These are phyloP conservation scores for Papilio demoleus DNA, from an alignment of 2,888 invertebrate species.

Conservation along the genomic window DNA sequence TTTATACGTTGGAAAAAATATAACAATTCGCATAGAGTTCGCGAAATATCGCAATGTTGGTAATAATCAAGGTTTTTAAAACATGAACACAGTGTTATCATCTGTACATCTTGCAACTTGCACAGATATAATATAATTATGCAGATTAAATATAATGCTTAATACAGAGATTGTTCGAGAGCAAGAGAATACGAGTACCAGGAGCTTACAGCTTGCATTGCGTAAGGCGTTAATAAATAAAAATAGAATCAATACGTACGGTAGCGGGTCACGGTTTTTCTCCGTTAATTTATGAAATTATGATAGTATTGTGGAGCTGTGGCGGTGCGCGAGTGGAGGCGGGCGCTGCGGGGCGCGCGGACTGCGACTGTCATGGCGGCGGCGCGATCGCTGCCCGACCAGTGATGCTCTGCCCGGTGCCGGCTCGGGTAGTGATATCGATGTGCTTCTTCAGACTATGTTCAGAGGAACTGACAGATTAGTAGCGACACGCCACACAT, in stretches of 20 bases:
- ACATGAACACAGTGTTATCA: slow-evolving; percentile 8
- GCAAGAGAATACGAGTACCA: background rate
- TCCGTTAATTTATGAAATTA: slow-evolving; percentile 41
- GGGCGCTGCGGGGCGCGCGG: slow-evolving; percentile 48
- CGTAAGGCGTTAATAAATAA: slow-evolving; percentile 34
- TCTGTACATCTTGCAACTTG: slow-evolving; percentile 10
- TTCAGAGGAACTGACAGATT: background rate
- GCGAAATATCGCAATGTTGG: no score
- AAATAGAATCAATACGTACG: slow-evolving; percentile 44
- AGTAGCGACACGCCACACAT: no score
- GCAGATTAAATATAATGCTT: slow-evolving; percentile 20
- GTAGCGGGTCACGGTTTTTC: slow-evolving; percentile 42
- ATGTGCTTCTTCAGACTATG: background rate
- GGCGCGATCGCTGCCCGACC: slow-evolving; percentile 44
- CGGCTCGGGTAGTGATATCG: slow-evolving; percentile 19
- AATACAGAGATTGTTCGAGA: slow-evolving; percentile 9
- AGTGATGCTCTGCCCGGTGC: slow-evolving; percentile 47
- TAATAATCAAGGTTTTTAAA: slow-evolving; percentile 1
- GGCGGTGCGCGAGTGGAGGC: background rate
- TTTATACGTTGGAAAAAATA: background rate
- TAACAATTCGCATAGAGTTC: background rate
- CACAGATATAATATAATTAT: slow-evolving; percentile 20
- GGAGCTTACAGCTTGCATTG: background rate
- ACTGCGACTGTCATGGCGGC: slow-evolving; percentile 59
- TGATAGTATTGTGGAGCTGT: slow-evolving; percentile 53